A percentile compares a stretch with the other conserved stretches of the same genome.
Conservation (phyloP, 2,797 vertebrate genomes). For the Gymnothorax reevesii region DNA sequence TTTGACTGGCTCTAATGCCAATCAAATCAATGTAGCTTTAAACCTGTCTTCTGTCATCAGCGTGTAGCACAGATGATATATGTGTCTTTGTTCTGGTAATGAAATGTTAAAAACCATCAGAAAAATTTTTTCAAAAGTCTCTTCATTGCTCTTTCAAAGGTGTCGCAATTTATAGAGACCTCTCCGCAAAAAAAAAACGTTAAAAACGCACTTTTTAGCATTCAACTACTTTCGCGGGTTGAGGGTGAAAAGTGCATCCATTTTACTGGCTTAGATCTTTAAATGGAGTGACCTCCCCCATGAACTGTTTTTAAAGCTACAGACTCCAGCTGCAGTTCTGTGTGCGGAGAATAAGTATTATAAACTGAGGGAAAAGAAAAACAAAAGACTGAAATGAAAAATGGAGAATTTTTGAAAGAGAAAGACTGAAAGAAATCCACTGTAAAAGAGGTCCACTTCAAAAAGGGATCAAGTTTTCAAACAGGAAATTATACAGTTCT, state of each 20-base stretch:
- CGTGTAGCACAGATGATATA: not conserved
- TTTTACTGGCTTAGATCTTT: not conserved
- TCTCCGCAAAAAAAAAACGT: not conserved
- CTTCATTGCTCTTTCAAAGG: not conserved
- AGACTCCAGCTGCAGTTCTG: not conserved
- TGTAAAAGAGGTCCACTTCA: not conserved
- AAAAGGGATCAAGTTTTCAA: not conserved
- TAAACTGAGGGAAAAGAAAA: not conserved
- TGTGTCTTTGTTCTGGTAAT: not conserved
- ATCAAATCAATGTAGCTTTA: constrained; percentile 8
- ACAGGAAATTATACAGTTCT: not conserved
- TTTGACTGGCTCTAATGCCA: no score
- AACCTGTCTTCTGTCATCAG: constrained; percentile 4
- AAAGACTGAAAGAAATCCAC: not conserved
- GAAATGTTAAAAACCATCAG: not conserved
- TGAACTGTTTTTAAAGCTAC: not conserved
- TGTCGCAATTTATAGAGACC: not conserved
- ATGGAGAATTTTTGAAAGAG: not conserved
- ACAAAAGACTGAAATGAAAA: not conserved
- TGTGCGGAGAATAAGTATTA: not conserved
- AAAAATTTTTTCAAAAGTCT: not conserved
- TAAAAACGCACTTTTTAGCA: not conserved
- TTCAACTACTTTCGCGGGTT: not conserved
- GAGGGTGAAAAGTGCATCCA: not conserved
- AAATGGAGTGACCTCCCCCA: not conserved